phyloP scores from a whole-genome alignment of 2,888 invertebrate species.

The Agrotis exclamationis region DNA sequence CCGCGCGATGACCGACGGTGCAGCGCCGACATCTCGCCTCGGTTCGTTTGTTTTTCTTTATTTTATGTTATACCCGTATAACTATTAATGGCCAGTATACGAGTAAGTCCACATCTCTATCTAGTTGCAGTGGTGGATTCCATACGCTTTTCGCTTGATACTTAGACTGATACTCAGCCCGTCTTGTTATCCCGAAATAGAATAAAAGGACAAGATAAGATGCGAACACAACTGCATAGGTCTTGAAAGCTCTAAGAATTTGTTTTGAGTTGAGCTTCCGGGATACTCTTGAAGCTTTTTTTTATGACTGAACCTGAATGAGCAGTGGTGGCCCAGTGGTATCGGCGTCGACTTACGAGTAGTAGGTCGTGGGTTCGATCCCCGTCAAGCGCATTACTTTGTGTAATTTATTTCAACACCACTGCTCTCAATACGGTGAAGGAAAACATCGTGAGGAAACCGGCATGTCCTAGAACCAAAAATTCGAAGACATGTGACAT shows the following conservation, averaged over 20 bases:
- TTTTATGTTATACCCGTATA: not conserved
- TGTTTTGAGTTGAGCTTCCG: not conserved
- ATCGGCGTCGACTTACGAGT: no score
- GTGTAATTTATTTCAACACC: no score
- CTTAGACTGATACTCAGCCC: not conserved
- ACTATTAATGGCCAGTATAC: no score
- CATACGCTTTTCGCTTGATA: not conserved
- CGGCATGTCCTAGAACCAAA: no score
- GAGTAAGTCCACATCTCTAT: no score
- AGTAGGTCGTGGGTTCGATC: no score
- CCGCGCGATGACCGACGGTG: slow-evolving; percentile 88
- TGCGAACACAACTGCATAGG: not conserved
- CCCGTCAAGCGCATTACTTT: no score
- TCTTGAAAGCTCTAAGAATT: not conserved
- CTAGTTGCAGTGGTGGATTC: not conserved
- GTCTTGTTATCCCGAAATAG: not conserved
- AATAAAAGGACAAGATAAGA: slow-evolving; percentile 6
- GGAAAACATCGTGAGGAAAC: no score
- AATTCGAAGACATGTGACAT: no score
- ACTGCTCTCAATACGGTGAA: no score
- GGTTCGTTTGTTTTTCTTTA: slow-evolving; percentile 67
- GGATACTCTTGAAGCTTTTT: not conserved
- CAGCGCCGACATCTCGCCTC: slow-evolving; percentile 88
- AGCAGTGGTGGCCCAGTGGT: no score
- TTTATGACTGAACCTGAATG: not conserved